A percentile compares a stretch with the other conserved stretches of the same genome.
phyloP scores from a whole-genome alignment of 2,888 invertebrate genomes.

The Heliconius aoede region DNA sequence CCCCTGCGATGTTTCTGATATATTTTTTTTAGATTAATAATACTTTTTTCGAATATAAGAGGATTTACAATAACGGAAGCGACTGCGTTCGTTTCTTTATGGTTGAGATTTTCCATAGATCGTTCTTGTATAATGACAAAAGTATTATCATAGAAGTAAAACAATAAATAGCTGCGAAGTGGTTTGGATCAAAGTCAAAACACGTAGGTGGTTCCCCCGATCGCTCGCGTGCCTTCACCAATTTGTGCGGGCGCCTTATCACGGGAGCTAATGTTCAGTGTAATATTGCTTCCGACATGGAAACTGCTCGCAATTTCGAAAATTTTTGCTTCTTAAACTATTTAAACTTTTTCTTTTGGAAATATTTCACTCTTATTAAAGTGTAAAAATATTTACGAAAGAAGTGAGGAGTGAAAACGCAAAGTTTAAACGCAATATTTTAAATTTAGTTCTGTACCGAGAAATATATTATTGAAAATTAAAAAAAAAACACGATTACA shows the following conservation, averaged over 20 bases:
- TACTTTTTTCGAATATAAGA: neutral
- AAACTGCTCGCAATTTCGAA: slow-evolving; percentile 72
- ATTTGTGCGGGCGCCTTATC: slow-evolving; percentile 80
- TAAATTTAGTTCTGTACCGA: too few species aligned
- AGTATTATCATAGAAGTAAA: slow-evolving; percentile 10
- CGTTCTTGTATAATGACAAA: too few species aligned
- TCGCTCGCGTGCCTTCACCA: slow-evolving; percentile 72
- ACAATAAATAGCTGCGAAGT: neutral
- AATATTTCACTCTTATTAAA: neutral
- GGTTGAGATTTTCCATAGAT: neutral
- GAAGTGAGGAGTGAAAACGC: too few species aligned
- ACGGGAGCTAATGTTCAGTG: slow-evolving; percentile 77
- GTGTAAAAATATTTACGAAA: too few species aligned
- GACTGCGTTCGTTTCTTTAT: neutral
- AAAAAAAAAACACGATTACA: too few species aligned
- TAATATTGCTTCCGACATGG: slow-evolving; percentile 81
- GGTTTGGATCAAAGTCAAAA: slow-evolving; percentile 37
- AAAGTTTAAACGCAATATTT: too few species aligned
- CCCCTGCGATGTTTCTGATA: neutral
- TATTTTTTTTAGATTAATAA: neutral
- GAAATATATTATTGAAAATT: too few species aligned
- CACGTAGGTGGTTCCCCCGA: slow-evolving; percentile 48
- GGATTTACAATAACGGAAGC: neutral
- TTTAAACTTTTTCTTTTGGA: slow-evolving; percentile 11
- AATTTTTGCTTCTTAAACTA: slow-evolving; percentile 63